phyloP scores from a whole-genome alignment of 53 echinoderm and acorn worm species.

The Echinometra lucunter region DNA sequence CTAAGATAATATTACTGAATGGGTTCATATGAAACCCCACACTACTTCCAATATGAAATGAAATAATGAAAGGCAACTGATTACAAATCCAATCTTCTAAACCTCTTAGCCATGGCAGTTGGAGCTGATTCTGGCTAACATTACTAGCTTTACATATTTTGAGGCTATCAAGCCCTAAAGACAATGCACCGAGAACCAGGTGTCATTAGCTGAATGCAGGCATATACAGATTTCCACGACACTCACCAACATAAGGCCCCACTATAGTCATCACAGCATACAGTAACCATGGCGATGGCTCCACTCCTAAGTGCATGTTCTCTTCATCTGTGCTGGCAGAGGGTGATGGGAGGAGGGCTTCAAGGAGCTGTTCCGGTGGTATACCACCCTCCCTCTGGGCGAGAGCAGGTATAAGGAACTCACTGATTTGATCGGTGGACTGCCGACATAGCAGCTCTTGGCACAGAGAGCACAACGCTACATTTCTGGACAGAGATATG shows the following conservation, averaged over 20 bases:
- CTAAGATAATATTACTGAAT: too few relatives aligned
- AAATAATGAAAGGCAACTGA: too few relatives aligned
- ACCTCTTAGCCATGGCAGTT: too few relatives aligned
- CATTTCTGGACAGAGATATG: neutral
- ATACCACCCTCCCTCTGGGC: conserved; percentile 69
- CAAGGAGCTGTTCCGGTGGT: conserved; percentile 79
- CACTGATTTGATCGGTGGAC: conserved; percentile 90
- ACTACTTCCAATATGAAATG: too few relatives aligned
- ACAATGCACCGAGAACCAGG: too few relatives aligned
- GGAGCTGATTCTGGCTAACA: too few relatives aligned
- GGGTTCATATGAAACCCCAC: too few relatives aligned
- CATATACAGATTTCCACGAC: neutral
- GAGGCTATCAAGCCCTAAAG: too few relatives aligned
- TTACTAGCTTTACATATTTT: too few relatives aligned
- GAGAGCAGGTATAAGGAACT: conserved; percentile 88
- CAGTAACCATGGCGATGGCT: conserved; percentile 94
- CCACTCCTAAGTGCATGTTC: conserved; percentile 55
- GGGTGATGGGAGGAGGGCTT: conserved; percentile 76
- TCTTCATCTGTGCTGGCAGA: conserved; percentile 23
- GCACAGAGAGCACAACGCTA: conserved; percentile 83
- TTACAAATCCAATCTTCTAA: too few relatives aligned
- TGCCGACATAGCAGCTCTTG: conserved; percentile 84
- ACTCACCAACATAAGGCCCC: conserved; percentile 82
- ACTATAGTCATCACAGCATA: conserved; percentile 88
- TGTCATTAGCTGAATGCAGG: too few relatives aligned